phyloP scores from a whole-genome alignment of 2,113 vertebrate genomes.

The Apus apus region DNA sequence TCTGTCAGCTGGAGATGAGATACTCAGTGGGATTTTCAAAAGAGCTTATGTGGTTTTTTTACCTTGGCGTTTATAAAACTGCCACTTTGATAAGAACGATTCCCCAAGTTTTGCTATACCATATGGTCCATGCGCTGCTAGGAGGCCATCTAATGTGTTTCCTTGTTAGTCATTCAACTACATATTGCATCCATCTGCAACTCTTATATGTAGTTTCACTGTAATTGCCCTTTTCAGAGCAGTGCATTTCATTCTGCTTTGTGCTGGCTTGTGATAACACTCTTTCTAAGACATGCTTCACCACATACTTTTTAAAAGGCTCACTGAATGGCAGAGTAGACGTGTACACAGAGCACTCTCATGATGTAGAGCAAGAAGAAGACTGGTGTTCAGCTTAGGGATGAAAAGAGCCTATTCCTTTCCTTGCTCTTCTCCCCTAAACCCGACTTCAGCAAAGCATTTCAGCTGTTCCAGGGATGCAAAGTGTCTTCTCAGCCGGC shows the following conservation, averaged over 20 bases:
- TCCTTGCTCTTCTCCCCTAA: neutral
- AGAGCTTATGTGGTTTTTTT: constrained; percentile 33
- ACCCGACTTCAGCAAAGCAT: neutral
- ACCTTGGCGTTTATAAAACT: constrained; percentile 45
- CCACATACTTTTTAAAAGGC: neutral
- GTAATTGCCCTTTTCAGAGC: constrained; percentile 58
- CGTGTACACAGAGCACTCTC: accelerated
- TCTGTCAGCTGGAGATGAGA: constrained; percentile 28
- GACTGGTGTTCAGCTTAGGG: neutral
- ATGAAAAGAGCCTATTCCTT: neutral
- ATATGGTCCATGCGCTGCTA: constrained; percentile 56
- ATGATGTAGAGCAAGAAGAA: neutral
- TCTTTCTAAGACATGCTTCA: neutral
- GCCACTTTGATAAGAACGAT: constrained; percentile 47
- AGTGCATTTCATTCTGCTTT: constrained; percentile 27
- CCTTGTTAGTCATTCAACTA: constrained; percentile 66
- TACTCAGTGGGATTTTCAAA: constrained; percentile 9
- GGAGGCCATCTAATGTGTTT: constrained; percentile 59
- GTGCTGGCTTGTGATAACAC: neutral
- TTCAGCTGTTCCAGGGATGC: neutral
- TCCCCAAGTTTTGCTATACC: constrained; percentile 47
- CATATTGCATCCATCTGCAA: constrained; percentile 67
- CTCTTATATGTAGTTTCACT: constrained; percentile 45
- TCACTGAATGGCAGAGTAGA: neutral
- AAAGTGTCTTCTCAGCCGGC: neutral